Base-by-base conservation (phyloP, 2,888 invertebrate genomes). In the Nymphalis polychloros region DNA sequence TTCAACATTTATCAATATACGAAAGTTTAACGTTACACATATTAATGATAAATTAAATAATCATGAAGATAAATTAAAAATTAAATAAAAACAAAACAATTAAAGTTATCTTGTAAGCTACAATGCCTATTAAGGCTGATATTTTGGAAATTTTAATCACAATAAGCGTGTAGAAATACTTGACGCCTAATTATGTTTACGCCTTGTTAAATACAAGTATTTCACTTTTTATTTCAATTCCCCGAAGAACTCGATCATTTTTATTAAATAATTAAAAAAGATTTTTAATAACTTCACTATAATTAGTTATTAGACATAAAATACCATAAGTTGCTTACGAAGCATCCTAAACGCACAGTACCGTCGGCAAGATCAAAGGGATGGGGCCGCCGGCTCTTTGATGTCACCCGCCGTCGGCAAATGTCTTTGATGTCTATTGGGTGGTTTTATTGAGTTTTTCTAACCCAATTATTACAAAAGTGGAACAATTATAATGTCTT, bases 301-400 rank as follows among this genome's bases (percentile, higher is more conserved):
- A 66, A 66, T 66, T 48, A 66, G 48, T 63, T 70, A 62, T 70
- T 67, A 70, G 65, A 66, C 63, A 46, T 70, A 59, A 68, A 75
- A 76, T 74, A 74, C 65, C 55, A 52, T 27, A 63, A 27, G 59
- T 59, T 52, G 31, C 20, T 50, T 52, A 6, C 27, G 35, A 41
- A 66, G 61, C 53, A 59, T 66, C 66, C 59, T 59, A 59, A 63
- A 67, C 67, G 70, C 70, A 73, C 71, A 68, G 69, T 73, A 66
- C 86, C 85, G 85, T 83, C 88, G 86, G 88, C 79, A 74, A 80
- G 76, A 78, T 84, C 81, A 88, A 87, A 87, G 82, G 73, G 71
- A 59, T 64, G 69, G 73, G 49, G 66, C 81, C 88, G 87, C 74
- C 86, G 83, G 84, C 76, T 64, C 84, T 87, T 87, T 89, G 81